Evolutionary conservation across 2,888 invertebrate genomes (phyloP).

Genomic region (Ypsolopha sequella): DNA sequence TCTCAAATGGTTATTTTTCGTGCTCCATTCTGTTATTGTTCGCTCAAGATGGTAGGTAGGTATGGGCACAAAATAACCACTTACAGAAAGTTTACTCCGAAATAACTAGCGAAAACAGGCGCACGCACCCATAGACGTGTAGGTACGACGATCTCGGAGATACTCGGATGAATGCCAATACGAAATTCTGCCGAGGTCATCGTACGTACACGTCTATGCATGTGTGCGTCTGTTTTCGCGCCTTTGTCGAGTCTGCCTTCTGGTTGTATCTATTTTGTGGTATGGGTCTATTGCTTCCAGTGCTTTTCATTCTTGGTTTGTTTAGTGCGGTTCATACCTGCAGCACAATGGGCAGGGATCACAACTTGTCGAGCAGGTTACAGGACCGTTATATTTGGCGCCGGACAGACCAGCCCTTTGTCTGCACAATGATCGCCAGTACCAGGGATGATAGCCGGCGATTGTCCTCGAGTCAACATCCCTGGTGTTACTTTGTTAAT

Average conservation of each 20-base stretch:
- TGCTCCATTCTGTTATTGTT: slow-evolving; percentile 31
- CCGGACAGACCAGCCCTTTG: slow-evolving; percentile 40
- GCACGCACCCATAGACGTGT: too few relatives aligned
- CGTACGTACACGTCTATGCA: too few relatives aligned
- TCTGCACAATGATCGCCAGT: slow-evolving; percentile 26
- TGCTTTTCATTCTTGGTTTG: slow-evolving; percentile 35
- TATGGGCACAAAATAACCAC: too few relatives aligned
- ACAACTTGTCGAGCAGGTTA: slow-evolving; percentile 30
- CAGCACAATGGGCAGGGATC: slow-evolving; percentile 25
- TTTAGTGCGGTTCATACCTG: slow-evolving; percentile 32
- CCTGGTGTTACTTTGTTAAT: slow-evolving; percentile 17
- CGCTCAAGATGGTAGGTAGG: slow-evolving; percentile 22
- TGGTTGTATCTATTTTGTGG: too few relatives aligned
- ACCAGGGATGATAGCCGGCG: slow-evolving; percentile 20
- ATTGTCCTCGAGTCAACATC: slow-evolving; percentile 16
- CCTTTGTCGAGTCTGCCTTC: too few relatives aligned
- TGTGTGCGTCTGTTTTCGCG: too few relatives aligned
- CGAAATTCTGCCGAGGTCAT: too few relatives aligned
- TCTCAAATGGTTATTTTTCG: slow-evolving; percentile 13
- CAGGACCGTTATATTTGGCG: slow-evolving; percentile 56
- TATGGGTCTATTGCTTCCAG: slow-evolving; percentile 51
- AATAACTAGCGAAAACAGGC: too few relatives aligned
- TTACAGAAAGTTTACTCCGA: too few relatives aligned
- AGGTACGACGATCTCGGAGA: too few relatives aligned
- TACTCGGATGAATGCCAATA: too few relatives aligned